Evolutionary conservation across 2,888 invertebrate species (phyloP).

Genomic region (Gastracanthus pulcherrimus): DNA sequence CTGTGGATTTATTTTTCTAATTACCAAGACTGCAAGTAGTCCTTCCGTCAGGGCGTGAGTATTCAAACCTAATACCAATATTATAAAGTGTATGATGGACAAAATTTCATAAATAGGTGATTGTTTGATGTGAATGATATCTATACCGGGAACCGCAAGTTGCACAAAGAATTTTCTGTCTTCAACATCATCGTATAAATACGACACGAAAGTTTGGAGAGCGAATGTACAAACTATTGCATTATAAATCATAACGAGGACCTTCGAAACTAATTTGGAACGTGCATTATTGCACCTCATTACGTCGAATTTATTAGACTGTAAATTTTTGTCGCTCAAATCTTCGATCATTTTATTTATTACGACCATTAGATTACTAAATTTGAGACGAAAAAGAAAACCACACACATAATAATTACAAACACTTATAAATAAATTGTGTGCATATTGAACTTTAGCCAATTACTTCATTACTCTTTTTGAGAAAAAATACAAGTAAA

Average conservation of each 20-base stretch:
- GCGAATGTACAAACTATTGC: background rate
- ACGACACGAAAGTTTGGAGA: background rate
- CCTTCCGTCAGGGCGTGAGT: constrained; percentile 3
- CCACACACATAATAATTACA: too few species aligned
- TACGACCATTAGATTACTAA: background rate
- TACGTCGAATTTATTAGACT: background rate
- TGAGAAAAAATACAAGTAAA: too few species aligned
- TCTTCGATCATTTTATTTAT: background rate
- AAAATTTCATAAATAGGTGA: constrained; percentile 50
- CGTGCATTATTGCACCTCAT: background rate
- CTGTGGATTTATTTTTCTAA: background rate
- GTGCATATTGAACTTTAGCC: too few species aligned
- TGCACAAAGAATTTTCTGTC: constrained; percentile 41
- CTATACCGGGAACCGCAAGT: constrained; percentile 41
- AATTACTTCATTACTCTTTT: too few species aligned
- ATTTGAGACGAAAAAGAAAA: background rate
- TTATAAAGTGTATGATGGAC: constrained; percentile 30
- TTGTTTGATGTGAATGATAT: background rate
- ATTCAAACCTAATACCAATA: constrained; percentile 17
- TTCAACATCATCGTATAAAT: background rate
- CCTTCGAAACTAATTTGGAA: background rate
- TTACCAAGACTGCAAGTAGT: constrained; percentile 46
- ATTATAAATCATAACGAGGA: background rate
- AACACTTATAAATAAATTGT: background rate
- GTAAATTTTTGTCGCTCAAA: too few species aligned